Evolutionary conservation across 2,888 invertebrate species (phyloP), one percentile per base, ranked within the genome.

Genomic region (Brachypalpus laphriformis): DNA sequence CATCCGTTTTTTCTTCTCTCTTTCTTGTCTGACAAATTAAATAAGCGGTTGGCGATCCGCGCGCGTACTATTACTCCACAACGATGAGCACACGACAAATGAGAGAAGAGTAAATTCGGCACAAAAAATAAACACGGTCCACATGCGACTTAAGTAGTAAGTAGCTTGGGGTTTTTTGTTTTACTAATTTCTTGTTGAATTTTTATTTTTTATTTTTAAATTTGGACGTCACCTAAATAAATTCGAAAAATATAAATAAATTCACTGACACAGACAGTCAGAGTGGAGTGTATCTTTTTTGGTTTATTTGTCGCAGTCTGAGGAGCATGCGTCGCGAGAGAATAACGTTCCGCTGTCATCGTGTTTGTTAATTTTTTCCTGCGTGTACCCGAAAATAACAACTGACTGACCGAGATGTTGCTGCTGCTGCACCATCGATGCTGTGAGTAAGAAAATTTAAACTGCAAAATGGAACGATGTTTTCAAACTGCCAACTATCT

Each of bases 151-250:
- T 65, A 37, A 37, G 37, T 66, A 45, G 14, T 70, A 56, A 75
- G 70, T 65, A 57, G 70, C 59, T 76, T 42, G 71, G 70, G 65
- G 56, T 51, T 76, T 47, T 66, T 78, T 54, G 31, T 77, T 80
- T 70, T 66, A 49, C 25, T 66, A 37, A 66, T 42, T 59, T 74
- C 40, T 42, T 74, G 18, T 28, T 34, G 37, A n/a, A n/a, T n/a
- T 75, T 70, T 28, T 63, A 8, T 34, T 11, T 71, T 71, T 71
- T 63, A 70, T 65, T 70, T 78, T 75, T 81, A 83, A 75, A 71
- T 85, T 85, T 85, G 76, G 85, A 85, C 85, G 85, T 85, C 85
- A 81, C 81, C 81, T 81, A 85, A 81, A 85, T 85, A 85, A 81
- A 85, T 81, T 85, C 70, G 68, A 70, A 72, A 78, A 78, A 59